Conservation (phyloP, 2,113 vertebrate species). For the Lagopus leucura region DNA sequence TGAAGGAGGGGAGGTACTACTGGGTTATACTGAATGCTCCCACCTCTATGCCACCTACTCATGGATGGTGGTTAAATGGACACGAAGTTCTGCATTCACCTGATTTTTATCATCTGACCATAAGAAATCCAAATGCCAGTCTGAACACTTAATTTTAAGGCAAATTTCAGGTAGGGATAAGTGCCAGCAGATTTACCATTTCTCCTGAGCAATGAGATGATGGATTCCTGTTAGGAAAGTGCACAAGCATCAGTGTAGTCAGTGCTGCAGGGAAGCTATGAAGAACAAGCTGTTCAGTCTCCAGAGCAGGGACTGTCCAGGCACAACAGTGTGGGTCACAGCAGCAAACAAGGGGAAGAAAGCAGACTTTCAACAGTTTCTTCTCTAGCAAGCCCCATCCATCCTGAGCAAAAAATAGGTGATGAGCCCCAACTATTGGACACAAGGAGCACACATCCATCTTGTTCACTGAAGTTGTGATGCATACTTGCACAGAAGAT, state of each 20-base stretch:
- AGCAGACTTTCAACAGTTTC: background rate
- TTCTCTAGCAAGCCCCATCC: background rate
- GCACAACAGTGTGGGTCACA: background rate
- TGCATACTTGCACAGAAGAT: rapidly evolving
- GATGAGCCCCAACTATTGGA: background rate
- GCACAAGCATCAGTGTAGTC: too few relatives aligned
- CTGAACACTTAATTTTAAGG: background rate
- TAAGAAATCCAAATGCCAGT: background rate
- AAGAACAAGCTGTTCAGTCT: background rate
- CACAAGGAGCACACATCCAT: background rate
- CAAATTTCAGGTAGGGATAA: background rate
- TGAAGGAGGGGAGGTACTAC: background rate
- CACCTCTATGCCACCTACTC: background rate
- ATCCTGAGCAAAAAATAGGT: background rate
- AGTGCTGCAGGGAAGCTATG: background rate
- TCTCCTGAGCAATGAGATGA: background rate
- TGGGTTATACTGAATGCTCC: background rate
- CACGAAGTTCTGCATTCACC: background rate
- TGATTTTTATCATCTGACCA: background rate
- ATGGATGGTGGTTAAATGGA: background rate
- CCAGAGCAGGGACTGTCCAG: background rate
- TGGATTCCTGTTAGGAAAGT: background rate
- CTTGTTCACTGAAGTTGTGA: background rate
- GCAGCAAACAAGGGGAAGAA: background rate
- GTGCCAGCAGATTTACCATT: background rate